Conservation (phyloP, 1,140 invertebrate species). For the Zophobas morio region DNA sequence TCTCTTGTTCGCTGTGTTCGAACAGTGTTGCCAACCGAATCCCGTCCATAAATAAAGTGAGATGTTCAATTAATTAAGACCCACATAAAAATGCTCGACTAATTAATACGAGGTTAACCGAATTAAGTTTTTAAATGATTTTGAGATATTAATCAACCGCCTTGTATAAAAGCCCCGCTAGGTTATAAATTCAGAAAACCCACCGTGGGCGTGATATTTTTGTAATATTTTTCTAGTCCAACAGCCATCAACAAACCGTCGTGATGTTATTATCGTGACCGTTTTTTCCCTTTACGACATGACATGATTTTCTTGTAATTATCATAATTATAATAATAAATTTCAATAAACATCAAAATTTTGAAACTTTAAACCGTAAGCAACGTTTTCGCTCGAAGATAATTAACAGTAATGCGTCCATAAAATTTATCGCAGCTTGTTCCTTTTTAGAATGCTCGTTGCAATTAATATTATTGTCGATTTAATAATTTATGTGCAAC, state of each 20-base stretch:
- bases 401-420: constrained; percentile 35
- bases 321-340: constrained; percentile 41
- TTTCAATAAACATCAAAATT: constrained; percentile 36
- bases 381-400: constrained; percentile 16
- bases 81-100: constrained; percentile 36
- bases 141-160: constrained; percentile 42
- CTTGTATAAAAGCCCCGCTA: constrained; percentile 34
- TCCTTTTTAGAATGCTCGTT: not conserved
- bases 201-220: constrained; percentile 35
- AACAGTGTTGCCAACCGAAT: constrained; percentile 16
- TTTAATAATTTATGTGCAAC: constrained; percentile 6
- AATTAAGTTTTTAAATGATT: constrained; percentile 42
- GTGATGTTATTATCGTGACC: constrained; percentile 42
- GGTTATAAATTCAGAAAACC: constrained; percentile 31
- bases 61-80: constrained; percentile 41
- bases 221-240: constrained; percentile 41
- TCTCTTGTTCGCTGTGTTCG: too few relatives aligned
- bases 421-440: constrained; percentile 33
- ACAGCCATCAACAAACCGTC: constrained; percentile 34
- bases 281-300: constrained; percentile 22
- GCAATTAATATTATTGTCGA: constrained; percentile 35
- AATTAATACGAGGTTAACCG: constrained; percentile 37
- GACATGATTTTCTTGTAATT: constrained; percentile 36
- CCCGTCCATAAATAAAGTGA: constrained; percentile 34
- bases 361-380: constrained; percentile 4